Evolutionary conservation across 2,888 invertebrate genomes (phyloP), one percentile per base, ranked within the genome.

Genomic region (Drosophila mercatorum): DNA sequence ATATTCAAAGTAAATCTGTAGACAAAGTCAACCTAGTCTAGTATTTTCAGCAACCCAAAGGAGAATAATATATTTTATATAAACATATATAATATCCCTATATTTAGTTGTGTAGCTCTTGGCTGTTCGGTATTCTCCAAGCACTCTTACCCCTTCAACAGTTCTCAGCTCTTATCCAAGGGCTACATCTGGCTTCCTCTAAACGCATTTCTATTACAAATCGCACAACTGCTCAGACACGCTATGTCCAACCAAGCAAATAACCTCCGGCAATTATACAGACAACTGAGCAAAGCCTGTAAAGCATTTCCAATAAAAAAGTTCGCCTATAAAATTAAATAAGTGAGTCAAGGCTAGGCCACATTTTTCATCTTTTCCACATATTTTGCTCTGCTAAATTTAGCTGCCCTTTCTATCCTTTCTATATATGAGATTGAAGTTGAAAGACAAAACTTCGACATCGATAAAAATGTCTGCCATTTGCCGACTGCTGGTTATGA

Each of bases 401-500:
- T 14, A 34, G 11, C 7, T 17, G 12, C 11, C 6, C 12, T 14
- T 14, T 14, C 10, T 2, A 34, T 12, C 4, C 49, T 1, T 7
- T 34, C 34, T 10, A 34, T 12, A 28, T 17, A 8, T 46, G 8
- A 5, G n/a, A 12, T 47, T 11, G 38, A 51, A 51, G 41, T 43
- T 34, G 60, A 41, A 7, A 17, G 41, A 55, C 51, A 51, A 40
- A 28, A 62, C 40, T 53, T 40, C 40, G n/a, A 34, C 34, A 47
- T 41, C 53, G 40, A 49, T 49, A 67, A 28, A 65, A 57, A 62
- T 68, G 34, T 68, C 53, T 65, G 17, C 52, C 57, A 55, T 57
- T 66, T 63, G 71, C 43, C 41, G 66, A 51, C 68, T 51, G 62
- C 63, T 46, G 58, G 66, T 61, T 83, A 80, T 80, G 80, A 86